phyloP scores from a whole-genome alignment of 2,888 invertebrate genomes.

The Cyrtodaria siliqua region DNA sequence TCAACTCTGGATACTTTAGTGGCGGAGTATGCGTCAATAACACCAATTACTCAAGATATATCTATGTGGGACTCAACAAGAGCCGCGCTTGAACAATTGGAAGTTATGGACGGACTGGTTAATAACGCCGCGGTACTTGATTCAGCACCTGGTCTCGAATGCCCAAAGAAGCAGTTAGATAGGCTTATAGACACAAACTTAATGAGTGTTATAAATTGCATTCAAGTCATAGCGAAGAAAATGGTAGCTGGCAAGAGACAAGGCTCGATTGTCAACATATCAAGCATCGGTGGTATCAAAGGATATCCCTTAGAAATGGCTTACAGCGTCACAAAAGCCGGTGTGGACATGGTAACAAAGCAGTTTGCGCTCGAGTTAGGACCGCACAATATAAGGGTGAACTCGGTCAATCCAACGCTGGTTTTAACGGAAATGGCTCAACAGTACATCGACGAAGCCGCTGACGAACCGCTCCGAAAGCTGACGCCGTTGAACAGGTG shows the following conservation, averaged over 20 bases:
- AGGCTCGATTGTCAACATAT: constrained; percentile 95
- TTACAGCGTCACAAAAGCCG: constrained; percentile 94
- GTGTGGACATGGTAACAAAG: constrained; percentile 94
- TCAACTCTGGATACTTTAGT: constrained; percentile 89
- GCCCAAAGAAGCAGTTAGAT: too few species aligned
- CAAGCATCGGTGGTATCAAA: constrained; percentile 90
- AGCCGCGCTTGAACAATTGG: constrained; percentile 88
- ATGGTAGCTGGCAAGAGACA: constrained; percentile 90
- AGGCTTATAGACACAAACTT: too few species aligned
- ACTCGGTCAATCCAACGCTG: constrained; percentile 96
- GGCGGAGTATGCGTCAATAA: constrained; percentile 58
- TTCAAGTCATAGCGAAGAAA: constrained; percentile 91
- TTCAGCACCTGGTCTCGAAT: too few species aligned
- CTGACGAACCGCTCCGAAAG: too few species aligned
- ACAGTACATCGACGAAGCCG: too few species aligned
- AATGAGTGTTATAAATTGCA: constrained; percentile 93
- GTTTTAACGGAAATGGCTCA: constrained; percentile 89
- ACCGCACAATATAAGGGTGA: constrained; percentile 92
- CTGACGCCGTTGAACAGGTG: too few species aligned
- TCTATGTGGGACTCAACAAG: constrained; percentile 92
- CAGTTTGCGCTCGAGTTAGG: too few species aligned
- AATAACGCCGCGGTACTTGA: constrained; percentile 97
- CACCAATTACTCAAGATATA: constrained; percentile 90
- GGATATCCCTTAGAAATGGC: constrained; percentile 91
- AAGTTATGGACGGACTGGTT: constrained; percentile 92